Conservation (phyloP, 2,888 invertebrate species). For the Andrena bicolor region DNA sequence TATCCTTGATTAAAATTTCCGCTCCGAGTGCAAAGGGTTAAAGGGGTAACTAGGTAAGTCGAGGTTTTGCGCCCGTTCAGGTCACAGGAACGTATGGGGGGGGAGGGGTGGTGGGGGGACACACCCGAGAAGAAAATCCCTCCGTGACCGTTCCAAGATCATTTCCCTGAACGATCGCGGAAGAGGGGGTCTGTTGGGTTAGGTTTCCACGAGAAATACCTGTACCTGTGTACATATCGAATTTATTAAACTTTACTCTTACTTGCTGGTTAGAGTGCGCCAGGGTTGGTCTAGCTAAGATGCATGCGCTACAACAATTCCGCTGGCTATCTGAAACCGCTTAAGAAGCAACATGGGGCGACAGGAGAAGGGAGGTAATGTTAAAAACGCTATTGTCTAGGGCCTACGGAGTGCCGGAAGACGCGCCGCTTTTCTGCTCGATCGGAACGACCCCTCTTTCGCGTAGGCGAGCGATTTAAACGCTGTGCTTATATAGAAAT, state of each 20-base stretch:
- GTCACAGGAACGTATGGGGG: neutral
- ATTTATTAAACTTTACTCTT: constrained; percentile 70
- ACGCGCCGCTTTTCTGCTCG: constrained; percentile 40
- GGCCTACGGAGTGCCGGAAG: neutral
- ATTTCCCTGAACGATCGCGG: neutral
- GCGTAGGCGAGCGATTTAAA: constrained; percentile 10
- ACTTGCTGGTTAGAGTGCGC: constrained; percentile 72
- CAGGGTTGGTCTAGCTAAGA: constrained; percentile 73
- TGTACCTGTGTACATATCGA: constrained; percentile 64
- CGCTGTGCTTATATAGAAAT: neutral
- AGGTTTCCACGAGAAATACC: constrained; percentile 31
- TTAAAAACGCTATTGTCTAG: constrained; percentile 23
- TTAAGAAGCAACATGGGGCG: constrained; percentile 66
- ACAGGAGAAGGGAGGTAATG: constrained; percentile 31
- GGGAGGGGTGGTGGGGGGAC: neutral
- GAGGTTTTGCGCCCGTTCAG: constrained; percentile 1
- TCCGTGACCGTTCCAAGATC: constrained; percentile 3
- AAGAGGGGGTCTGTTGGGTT: constrained; percentile 5
- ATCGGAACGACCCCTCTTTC: constrained; percentile 5
- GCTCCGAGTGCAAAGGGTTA: constrained; percentile 9
- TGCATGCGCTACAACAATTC: constrained; percentile 82
- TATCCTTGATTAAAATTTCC: constrained; percentile 7
- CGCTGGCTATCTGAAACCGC: constrained; percentile 73
- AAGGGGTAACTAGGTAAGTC: constrained; percentile 1
- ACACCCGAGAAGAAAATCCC: neutral